Base-by-base conservation (phyloP, 2,797 vertebrate species). In the Sebastes nivosus region DNA sequence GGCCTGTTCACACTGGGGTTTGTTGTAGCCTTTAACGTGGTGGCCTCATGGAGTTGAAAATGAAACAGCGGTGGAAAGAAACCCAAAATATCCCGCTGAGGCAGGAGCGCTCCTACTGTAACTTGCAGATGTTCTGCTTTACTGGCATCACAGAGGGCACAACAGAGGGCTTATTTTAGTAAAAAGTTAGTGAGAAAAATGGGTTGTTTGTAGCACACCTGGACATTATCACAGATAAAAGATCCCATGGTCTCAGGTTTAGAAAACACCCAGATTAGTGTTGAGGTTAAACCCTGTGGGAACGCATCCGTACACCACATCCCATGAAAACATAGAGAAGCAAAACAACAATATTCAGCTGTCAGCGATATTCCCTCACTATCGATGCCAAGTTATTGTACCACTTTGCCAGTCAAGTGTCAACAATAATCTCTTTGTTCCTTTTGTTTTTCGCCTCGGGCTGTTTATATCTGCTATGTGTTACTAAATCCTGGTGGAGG, bases 371-470 rank as follows among this genome's bases (percentile, higher is more conserved):
- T 75, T 72, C 66, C 29, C 36, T 38, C 61, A 8, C 54, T 55
- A 6, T 58, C 36, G 32, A 36, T 76, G 46, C 63, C 82, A 80
- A 61, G 10, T 67, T 52, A 34, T 63, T 57, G 20, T 18, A 6
- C 0, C 9, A 75, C 58, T 60, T 4, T 72, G 29, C 69, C 73
- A 52, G 42, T 75, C 32, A 64, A 36, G 58, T 79, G 63, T 74
- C 77, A 83, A 78, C 68, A 80, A 76, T 71, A 79, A 83, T 80
- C 75, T 72, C 34, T 77, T 70, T 80, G 70, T 83, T 73, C 42
- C 60, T 59, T 71, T 86, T 52, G 14, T 63, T 63, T 34, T 80
- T 84, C 50, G 22, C 18, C 63, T 11, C 42, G 2, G 58, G 82
- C 38, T 86, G 74, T 74, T 86, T 82, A 12, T 75, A 38, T 22